Percentiles rank a stretch among this genome's conserved stretches.
Evolutionary conservation across 2,113 vertebrate species (phyloP).

Genomic region (Paralichthys olivaceus): DNA sequence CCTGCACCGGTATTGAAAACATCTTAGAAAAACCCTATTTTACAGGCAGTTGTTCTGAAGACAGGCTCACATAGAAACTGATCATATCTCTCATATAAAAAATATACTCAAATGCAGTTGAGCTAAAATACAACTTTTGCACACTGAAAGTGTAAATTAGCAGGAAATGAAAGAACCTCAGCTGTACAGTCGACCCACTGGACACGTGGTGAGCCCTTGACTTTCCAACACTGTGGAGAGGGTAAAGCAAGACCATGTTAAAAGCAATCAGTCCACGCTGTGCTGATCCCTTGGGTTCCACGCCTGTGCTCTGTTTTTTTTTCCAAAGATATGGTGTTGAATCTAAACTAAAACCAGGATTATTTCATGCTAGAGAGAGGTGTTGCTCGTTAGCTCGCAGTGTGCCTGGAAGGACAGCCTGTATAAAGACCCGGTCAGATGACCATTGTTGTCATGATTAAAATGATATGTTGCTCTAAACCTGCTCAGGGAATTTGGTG

Average conservation of each 20-base stretch:
- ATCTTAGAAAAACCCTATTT: too few relatives aligned
- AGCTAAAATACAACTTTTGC: too few relatives aligned
- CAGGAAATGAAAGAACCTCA: too few relatives aligned
- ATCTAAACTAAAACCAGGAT: conserved; percentile 40
- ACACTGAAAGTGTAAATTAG: too few relatives aligned
- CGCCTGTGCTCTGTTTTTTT: conserved; percentile 37
- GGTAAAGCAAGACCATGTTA: conserved; percentile 38
- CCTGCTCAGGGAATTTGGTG: background rate
- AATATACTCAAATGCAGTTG: too few relatives aligned
- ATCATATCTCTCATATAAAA: too few relatives aligned
- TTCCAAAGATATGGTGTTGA: conserved; percentile 35
- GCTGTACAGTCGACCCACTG: background rate
- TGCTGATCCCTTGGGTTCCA: conserved; percentile 38
- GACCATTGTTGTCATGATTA: conserved; percentile 27
- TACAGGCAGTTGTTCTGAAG: too few relatives aligned
- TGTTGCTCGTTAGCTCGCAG: background rate
- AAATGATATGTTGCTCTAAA: conserved; percentile 14
- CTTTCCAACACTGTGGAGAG: conserved; percentile 18
- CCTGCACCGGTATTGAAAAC: too few relatives aligned
- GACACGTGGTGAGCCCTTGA: conserved; percentile 30
- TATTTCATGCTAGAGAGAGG: conserved; percentile 22
- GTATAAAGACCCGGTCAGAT: background rate
- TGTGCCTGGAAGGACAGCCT: background rate
- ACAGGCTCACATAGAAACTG: too few relatives aligned
- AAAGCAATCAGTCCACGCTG: conserved; percentile 53